Base-by-base conservation (phyloP, 2,113 vertebrate species). In the Athene cunicularia region DNA sequence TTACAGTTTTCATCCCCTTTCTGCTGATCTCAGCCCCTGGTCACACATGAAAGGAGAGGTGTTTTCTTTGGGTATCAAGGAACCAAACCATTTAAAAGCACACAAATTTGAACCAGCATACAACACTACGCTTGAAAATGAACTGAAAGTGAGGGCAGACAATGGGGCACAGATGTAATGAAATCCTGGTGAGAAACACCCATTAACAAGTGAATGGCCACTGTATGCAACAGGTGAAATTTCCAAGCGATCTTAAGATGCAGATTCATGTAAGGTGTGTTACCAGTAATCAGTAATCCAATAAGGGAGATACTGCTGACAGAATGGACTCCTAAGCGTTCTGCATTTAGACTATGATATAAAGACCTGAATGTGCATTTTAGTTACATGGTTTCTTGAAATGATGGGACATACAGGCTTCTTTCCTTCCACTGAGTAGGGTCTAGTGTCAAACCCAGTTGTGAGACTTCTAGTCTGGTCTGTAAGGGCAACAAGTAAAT, bases 131-230 rank as follows among this genome's bases (percentile, higher is more conserved):
- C 59, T 94, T 82, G 86, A 95, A 93, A 97, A 96, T 24, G 18
- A 95, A 96, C 84, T 89, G 73, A 63, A 92, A 28, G 52, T 66
- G 76, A 92, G 92, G 90, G 90, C 90, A 97, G 90, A 84, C 79
- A 87, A 62, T 37, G 66, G 93, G 93, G 80, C 97, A 87, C 80
- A 88, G 67, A 33, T 43, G 81, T 94, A 98, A 96, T 32, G 47
- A 96, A 94, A 96, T 96, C 95, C 82, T 91, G 91, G 96, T 97
- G 96, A 96, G 97, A 97, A 97, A 94, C 39, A 94, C 21, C 83
- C 89, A 60, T 94, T 95, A 97, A 82, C 75, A 90, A 93, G 56
- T 86, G 95, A 96, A 95, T 92, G 86, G 92, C 37, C 82, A 90
- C 90, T 94, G 50, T 93, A 86, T 49, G 92, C 73, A 96, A 80